Evolutionary conservation across 2,797 vertebrate genomes (phyloP).

Genomic region (Rhyacichthys aspro): DNA sequence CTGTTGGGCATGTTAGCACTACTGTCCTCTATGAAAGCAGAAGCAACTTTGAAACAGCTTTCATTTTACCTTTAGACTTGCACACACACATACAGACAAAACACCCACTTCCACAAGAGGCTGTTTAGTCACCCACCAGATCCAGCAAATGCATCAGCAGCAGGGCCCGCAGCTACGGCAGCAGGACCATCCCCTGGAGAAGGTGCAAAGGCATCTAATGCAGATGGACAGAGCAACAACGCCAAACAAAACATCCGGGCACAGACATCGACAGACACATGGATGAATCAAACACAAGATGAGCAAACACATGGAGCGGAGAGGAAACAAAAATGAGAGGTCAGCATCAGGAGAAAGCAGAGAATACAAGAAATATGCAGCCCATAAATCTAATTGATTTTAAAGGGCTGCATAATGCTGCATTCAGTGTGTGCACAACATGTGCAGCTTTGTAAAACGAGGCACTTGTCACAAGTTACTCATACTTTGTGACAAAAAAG

Average conservation of each 20-base stretch:
- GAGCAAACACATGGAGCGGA: slow-evolving; percentile 65
- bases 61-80: slow-evolving; percentile 17
- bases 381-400: slow-evolving; percentile 41
- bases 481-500: slow-evolving; percentile 66
- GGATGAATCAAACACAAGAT: slow-evolving; percentile 59
- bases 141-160: slow-evolving; percentile 97
- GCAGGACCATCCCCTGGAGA: slow-evolving; percentile 95
- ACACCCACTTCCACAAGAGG: slow-evolving; percentile 32
- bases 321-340: slow-evolving; percentile 68
- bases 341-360: slow-evolving; percentile 73
- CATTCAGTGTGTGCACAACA: slow-evolving; percentile 65
- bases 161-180: slow-evolving; percentile 89
- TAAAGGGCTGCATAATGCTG: slow-evolving; percentile 72
- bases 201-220: slow-evolving; percentile 97
- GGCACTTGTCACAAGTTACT: slow-evolving; percentile 67
- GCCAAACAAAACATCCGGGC: slow-evolving; percentile 52
- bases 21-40: slow-evolving; percentile 63
- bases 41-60: slow-evolving; percentile 46
- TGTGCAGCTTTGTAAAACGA: slow-evolving; percentile 61
- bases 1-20: slow-evolving; percentile 36
- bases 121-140: slow-evolving; percentile 91
- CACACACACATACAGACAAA: slow-evolving; percentile 13
- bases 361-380: slow-evolving; percentile 79
- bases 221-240: slow-evolving; percentile 67
- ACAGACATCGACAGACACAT: slow-evolving; percentile 56